Evolutionary conservation across 2,113 vertebrate species (phyloP).

Genomic region (Mustela nigripes): DNA sequence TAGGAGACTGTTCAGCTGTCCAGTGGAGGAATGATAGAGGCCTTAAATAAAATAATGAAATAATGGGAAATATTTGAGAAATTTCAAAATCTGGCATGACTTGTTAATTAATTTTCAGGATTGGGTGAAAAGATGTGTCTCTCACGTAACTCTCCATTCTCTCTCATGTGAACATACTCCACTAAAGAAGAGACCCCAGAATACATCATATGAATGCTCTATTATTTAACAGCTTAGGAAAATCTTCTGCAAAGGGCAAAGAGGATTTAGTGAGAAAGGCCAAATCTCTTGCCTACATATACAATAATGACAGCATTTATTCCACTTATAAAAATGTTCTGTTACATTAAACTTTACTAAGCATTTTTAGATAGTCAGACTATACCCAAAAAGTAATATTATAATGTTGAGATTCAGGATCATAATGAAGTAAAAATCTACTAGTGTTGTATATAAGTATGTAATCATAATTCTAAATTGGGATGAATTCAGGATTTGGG

Average conservation of each 20-base stretch:
- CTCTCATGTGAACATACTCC: background rate
- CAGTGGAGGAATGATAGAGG: background rate
- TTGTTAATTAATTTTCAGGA: background rate
- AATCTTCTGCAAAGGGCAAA: slow-evolving; percentile 70
- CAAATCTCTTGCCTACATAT: slow-evolving; percentile 63
- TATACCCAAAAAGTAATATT: background rate
- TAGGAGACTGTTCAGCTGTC: background rate
- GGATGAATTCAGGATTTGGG: background rate
- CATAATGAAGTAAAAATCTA: background rate
- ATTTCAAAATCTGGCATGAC: background rate
- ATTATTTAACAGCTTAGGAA: slow-evolving; percentile 69
- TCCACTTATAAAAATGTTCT: slow-evolving; percentile 63
- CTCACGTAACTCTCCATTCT: background rate
- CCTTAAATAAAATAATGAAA: background rate
- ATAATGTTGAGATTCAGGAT: background rate
- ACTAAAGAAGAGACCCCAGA: background rate
- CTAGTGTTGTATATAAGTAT: background rate
- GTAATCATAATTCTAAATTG: slow-evolving; percentile 15
- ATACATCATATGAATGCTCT: background rate
- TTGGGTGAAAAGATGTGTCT: background rate
- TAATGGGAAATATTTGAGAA: background rate
- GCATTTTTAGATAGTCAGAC: slow-evolving; percentile 21
- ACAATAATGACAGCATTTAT: slow-evolving; percentile 64
- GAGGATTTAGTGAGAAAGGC: slow-evolving; percentile 65
- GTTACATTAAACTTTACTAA: slow-evolving; percentile 47